These are phyloP conservation scores for Limnothrissa miodon DNA, from an alignment of 2,113 vertebrate species.

Conservation along the genomic window DNA sequence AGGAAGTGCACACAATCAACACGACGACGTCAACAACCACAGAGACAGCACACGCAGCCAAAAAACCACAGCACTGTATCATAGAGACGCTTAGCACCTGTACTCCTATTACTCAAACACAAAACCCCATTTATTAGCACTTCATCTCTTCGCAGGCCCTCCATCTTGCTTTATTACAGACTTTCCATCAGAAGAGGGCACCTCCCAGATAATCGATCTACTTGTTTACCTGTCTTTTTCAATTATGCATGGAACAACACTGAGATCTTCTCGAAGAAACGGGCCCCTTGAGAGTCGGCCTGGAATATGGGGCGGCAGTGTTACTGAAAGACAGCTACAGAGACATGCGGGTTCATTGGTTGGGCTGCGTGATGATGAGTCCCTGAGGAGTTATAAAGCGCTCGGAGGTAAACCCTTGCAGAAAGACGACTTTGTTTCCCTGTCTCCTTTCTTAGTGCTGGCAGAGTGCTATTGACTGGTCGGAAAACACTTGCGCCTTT, in stretches of 20 bases:
- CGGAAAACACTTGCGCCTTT: background rate
- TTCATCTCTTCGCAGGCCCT: background rate
- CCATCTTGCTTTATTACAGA: background rate
- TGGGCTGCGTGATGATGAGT: background rate
- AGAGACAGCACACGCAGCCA: background rate
- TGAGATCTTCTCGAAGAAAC: conserved; percentile 1
- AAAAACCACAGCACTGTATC: too few species aligned
- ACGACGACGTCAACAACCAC: background rate
- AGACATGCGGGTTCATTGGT: background rate
- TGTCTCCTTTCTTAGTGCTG: background rate
- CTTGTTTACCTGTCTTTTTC: conserved; percentile 30
- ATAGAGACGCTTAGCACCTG: background rate
- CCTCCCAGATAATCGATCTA: conserved; percentile 19
- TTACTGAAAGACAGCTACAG: background rate
- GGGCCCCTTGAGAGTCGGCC: conserved; percentile 17
- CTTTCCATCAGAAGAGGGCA: conserved; percentile 18
- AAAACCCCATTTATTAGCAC: background rate
- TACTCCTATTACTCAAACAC: background rate
- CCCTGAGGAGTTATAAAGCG: background rate
- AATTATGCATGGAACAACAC: conserved; percentile 30
- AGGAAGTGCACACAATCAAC: background rate
- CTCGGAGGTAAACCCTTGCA: background rate
- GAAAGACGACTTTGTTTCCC: background rate
- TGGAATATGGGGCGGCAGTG: background rate
- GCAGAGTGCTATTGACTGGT: background rate